Evolutionary conservation across 2,113 vertebrate species (phyloP).

Genomic region (Seriola dumerili): DNA sequence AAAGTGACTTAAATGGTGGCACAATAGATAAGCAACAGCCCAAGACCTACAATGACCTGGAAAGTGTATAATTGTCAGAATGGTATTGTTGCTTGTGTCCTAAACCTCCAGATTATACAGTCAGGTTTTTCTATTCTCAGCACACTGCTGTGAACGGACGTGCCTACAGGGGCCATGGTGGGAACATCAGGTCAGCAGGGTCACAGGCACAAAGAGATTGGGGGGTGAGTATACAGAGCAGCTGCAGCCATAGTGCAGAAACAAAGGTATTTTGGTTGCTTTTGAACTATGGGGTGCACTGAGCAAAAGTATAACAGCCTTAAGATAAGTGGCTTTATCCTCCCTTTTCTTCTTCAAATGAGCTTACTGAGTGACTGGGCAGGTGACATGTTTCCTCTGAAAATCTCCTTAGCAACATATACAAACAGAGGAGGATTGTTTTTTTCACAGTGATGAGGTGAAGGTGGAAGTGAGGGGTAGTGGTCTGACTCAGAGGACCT

Average conservation of each 20-base stretch:
- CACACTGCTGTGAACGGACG: slow-evolving; percentile 23
- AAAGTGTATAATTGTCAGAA: slow-evolving; percentile 17
- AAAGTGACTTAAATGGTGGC: not conserved
- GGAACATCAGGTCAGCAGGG: slow-evolving; percentile 71
- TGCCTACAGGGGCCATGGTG: slow-evolving; percentile 51
- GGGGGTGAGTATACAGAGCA: slow-evolving; percentile 47
- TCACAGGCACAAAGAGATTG: slow-evolving; percentile 69
- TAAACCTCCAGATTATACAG: slow-evolving; percentile 35
- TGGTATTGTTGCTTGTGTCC: not conserved
- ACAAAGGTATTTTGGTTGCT: slow-evolving; percentile 55
- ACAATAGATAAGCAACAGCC: not conserved
- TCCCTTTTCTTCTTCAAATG: slow-evolving; percentile 37
- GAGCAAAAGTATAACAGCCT: slow-evolving; percentile 37
- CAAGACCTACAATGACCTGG: not conserved
- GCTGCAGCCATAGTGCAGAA: slow-evolving; percentile 48
- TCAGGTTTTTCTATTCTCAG: slow-evolving; percentile 46
- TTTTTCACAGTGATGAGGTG: not conserved
- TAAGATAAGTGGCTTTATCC: slow-evolving; percentile 40
- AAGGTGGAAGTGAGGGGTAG: not conserved
- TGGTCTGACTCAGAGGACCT: slow-evolving; percentile 56
- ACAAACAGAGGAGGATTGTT: not conserved
- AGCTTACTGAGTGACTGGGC: slow-evolving; percentile 23
- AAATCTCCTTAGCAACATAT: slow-evolving; percentile 37
- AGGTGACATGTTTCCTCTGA: slow-evolving; percentile 26
- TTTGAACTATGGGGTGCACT: slow-evolving; percentile 24